These are phyloP conservation scores for Ecliptopera silaceata DNA, from an alignment of 2,888 invertebrate species.

Conservation along the genomic window DNA sequence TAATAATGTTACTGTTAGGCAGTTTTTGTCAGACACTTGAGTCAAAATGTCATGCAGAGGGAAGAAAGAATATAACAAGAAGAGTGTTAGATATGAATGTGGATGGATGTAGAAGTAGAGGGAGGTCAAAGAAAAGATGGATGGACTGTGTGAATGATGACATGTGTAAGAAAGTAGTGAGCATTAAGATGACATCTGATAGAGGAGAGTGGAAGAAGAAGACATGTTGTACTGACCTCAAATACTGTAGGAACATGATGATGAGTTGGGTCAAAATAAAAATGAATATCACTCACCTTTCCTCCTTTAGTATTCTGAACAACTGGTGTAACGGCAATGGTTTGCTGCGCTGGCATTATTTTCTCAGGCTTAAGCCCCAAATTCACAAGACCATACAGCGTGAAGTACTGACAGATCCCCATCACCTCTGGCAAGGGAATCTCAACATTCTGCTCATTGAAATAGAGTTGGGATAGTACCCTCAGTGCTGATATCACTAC, in stretches of 20 bases:
- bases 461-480: slow-evolving; percentile 68
- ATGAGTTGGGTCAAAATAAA: background rate
- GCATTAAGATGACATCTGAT: too few relatives aligned
- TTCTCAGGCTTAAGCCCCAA: slow-evolving; percentile 69
- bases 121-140: too few relatives aligned
- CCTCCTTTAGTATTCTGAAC: slow-evolving; percentile 80
- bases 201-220: too few relatives aligned
- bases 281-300: slow-evolving; percentile 68
- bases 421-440: slow-evolving; percentile 77
- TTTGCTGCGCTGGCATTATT: slow-evolving; percentile 85
- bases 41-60: too few relatives aligned
- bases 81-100: too few relatives aligned
- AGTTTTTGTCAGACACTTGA: background rate
- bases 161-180: too few relatives aligned
- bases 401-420: slow-evolving; percentile 82
- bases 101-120: too few relatives aligned
- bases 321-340: slow-evolving; percentile 79
- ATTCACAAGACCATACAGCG: slow-evolving; percentile 78
- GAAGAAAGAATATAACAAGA: too few relatives aligned
- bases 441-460: slow-evolving; percentile 57
- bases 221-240: too few relatives aligned
- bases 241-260: too few relatives aligned
- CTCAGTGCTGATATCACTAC: slow-evolving; percentile 74
- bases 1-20: background rate
- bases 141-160: too few relatives aligned